Base-by-base conservation (phyloP, 2,888 invertebrate species). In the Taenaris catops region DNA sequence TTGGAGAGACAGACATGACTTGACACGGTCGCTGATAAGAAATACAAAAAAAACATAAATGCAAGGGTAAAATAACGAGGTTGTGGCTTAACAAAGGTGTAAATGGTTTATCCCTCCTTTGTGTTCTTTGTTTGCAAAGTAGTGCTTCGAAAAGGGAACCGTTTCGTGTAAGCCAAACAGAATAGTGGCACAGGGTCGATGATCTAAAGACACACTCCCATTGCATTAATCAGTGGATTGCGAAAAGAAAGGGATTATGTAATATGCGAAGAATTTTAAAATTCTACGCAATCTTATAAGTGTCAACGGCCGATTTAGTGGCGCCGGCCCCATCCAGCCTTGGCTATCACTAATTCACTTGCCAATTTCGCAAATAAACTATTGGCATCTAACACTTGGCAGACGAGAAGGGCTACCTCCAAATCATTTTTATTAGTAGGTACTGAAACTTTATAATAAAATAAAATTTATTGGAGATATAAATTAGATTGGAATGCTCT, bases 1-100 rank as follows among this genome's bases (percentile, higher is more conserved):
- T 74, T 71, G 67, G 80, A 67, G 74, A 83, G 83, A 83, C 83
- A 87, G 78, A 87, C 84, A 79, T 87, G 87, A n/a, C n/a, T n/a
- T n/a, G n/a, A n/a, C n/a, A n/a, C n/a, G n/a, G n/a, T n/a, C n/a
- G n/a, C n/a, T n/a, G n/a, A n/a, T n/a, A n/a, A n/a, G n/a, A n/a
- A n/a, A n/a, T n/a, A n/a, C n/a, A n/a, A n/a, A n/a, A n/a, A n/a
- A n/a, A n/a, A n/a, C n/a, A n/a, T n/a, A n/a, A n/a, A n/a, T n/a
- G n/a, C n/a, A n/a, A n/a, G n/a, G n/a, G n/a, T n/a, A n/a, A n/a
- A n/a, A n/a, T n/a, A n/a, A n/a, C n/a, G n/a, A n/a, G n/a, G n/a
- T n/a, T n/a, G n/a, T n/a, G n/a, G n/a, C n/a, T n/a, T n/a, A n/a
- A n/a, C n/a, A n/a, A n/a, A n/a, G n/a, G n/a, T n/a, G n/a, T n/a